Evolutionary conservation across 2,888 invertebrate genomes (phyloP).

Genomic region (Cotesia congregata): DNA sequence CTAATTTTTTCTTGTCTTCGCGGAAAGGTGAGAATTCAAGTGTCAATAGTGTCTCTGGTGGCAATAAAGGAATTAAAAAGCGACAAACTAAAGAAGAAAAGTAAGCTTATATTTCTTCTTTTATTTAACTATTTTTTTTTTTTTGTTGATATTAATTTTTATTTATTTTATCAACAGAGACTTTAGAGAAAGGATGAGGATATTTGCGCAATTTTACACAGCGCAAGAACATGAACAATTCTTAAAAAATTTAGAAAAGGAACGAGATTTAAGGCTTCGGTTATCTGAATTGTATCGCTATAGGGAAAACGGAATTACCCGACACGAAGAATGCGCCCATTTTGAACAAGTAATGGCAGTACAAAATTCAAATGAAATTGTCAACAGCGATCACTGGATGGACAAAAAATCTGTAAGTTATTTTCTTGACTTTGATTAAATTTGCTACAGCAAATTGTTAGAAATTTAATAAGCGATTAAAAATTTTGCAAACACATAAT

Average conservation of each 20-base stretch:
- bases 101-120: conserved; percentile 72
- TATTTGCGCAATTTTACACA: conserved; percentile 91
- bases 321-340: conserved; percentile 87
- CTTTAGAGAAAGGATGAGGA: conserved; percentile 86
- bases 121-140: background rate
- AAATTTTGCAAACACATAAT: conserved; percentile 31
- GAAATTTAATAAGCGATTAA: background rate
- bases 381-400: conserved; percentile 76
- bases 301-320: conserved; percentile 87
- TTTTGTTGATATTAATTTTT: background rate
- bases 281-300: conserved; percentile 87
- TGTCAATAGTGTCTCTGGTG: background rate
- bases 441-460: background rate
- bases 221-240: conserved; percentile 87
- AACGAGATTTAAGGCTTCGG: conserved; percentile 86
- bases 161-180: conserved; percentile 72
- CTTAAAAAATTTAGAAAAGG: conserved; percentile 83
- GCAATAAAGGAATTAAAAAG: conserved; percentile 70
- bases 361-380: conserved; percentile 73
- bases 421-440: conserved; percentile 44
- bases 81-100: conserved; percentile 84
- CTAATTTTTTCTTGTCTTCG: conserved; percentile 82
- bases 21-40: conserved; percentile 71
- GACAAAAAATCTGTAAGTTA: conserved; percentile 77
- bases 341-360: conserved; percentile 82